phyloP scores from a whole-genome alignment of 2,113 vertebrate genomes.

The Tapirus terrestris region DNA sequence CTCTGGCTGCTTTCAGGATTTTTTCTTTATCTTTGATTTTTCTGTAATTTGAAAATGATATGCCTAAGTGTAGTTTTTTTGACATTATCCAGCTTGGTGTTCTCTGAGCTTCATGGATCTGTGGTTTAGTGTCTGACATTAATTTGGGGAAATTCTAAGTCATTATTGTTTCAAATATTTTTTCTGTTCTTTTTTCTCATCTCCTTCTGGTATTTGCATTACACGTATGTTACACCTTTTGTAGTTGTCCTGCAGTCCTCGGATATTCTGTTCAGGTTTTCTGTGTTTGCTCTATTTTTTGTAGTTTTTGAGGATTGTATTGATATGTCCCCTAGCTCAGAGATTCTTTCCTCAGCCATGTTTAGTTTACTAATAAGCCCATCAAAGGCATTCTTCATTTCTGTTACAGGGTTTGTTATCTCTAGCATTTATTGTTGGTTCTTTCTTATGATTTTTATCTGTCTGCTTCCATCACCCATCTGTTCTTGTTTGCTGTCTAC shows the following conservation, averaged over 20 bases:
- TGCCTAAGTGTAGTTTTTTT: not conserved
- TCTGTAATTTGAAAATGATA: not conserved
- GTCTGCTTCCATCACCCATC: not conserved
- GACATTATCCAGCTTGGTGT: not conserved
- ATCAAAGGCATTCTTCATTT: not conserved
- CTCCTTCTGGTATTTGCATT: not conserved
- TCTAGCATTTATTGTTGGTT: not conserved
- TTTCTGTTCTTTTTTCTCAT: not conserved
- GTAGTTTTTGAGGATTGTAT: not conserved
- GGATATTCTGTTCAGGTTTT: not conserved
- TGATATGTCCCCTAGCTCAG: not conserved
- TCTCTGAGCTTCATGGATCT: not conserved
- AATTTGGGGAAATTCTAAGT: not conserved
- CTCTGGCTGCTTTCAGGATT: not conserved
- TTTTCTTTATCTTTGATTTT: not conserved
- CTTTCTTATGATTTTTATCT: not conserved
- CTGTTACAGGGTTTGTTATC: not conserved
- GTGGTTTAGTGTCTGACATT: not conserved
- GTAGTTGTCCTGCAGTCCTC: not conserved
- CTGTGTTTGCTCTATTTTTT: not conserved
- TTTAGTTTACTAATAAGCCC: not conserved
- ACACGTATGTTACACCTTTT: not conserved
- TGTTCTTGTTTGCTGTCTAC: not conserved
- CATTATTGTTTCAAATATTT: not conserved
- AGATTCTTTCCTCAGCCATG: not conserved